Percentiles rank a stretch among this genome's conserved stretches.
These are phyloP conservation scores for Thalassaphorura encarpata DNA, from an alignment of 1,140 invertebrate genomes.

Conservation along the genomic window DNA sequence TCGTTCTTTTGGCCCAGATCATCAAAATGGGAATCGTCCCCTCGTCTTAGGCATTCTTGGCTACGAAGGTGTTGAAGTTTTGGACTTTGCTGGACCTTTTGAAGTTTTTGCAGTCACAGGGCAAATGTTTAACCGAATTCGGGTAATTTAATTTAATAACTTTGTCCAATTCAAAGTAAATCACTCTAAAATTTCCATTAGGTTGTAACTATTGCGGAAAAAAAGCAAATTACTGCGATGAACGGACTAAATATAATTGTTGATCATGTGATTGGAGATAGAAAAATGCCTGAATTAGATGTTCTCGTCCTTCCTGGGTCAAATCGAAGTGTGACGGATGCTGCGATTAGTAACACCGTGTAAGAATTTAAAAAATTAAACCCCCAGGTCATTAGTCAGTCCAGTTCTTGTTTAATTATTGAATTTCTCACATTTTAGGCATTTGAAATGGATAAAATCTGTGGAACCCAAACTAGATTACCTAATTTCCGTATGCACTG, in stretches of 20 bases:
- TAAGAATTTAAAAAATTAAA: not conserved
- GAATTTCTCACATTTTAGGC: not conserved
- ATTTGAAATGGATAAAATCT: not conserved
- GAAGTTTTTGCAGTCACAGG: constrained; percentile 1
- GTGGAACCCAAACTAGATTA: not conserved
- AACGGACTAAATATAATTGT: not conserved
- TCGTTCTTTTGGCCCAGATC: too few relatives aligned
- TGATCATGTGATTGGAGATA: not conserved
- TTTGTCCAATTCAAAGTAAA: too few relatives aligned
- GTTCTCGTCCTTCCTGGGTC: constrained; percentile 3
- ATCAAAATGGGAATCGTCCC: too few relatives aligned
- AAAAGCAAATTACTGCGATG: not conserved
- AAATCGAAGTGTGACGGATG: not conserved
- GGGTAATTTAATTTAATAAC: too few relatives aligned
- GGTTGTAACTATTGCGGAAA: constrained; percentile 1
- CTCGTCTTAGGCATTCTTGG: not conserved
- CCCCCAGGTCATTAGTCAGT: not conserved
- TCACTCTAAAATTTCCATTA: not conserved
- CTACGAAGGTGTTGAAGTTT: not conserved
- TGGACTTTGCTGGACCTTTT: not conserved
- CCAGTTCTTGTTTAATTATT: not conserved
- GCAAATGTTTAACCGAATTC: not conserved
- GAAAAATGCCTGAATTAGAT: constrained; percentile 4
- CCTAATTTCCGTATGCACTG: constrained; percentile 10
- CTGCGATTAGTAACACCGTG: not conserved